phyloP scores from a whole-genome alignment of 1,140 invertebrate genomes.

The Cheumatopsyche charites region DNA sequence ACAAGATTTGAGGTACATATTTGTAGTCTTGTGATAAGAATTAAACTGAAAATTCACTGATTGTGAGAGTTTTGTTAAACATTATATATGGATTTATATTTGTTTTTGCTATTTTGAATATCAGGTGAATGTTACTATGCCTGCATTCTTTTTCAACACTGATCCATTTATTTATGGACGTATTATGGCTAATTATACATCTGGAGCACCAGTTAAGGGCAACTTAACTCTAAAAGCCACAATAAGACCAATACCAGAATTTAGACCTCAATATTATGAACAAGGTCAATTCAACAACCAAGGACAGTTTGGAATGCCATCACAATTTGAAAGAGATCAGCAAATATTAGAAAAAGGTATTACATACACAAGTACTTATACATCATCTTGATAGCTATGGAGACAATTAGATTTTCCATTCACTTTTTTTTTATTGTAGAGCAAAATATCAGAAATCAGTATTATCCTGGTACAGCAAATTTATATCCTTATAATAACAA shows the following conservation, averaged over 20 bases:
- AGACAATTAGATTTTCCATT: no score
- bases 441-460: slow-evolving; percentile 42
- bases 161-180: slow-evolving; percentile 82
- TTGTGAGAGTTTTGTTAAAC: not conserved
- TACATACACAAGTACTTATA: no score
- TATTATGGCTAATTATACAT: slow-evolving; percentile 93
- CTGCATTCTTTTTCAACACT: slow-evolving; percentile 88
- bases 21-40: slow-evolving; percentile 20
- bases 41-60: not conserved
- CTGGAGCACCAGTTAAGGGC: slow-evolving; percentile 80
- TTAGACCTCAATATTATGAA: slow-evolving; percentile 57
- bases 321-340: slow-evolving; percentile 50
- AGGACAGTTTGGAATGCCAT: slow-evolving; percentile 49
- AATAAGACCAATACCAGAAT: slow-evolving; percentile 70
- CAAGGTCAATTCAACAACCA: slow-evolving; percentile 54
- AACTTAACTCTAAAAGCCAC: slow-evolving; percentile 86
- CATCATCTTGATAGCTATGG: not conserved
- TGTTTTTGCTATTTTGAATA: no score
- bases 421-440: slow-evolving; percentile 24
- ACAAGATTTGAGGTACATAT: slow-evolving; percentile 77
- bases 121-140: slow-evolving; percentile 93
- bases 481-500: slow-evolving; percentile 8
- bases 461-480: slow-evolving; percentile 41
- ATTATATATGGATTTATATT: slow-evolving; percentile 25
- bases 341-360: slow-evolving; percentile 22